Base-by-base conservation (phyloP, 2,113 vertebrate genomes). In the Psittacus erithacus region DNA sequence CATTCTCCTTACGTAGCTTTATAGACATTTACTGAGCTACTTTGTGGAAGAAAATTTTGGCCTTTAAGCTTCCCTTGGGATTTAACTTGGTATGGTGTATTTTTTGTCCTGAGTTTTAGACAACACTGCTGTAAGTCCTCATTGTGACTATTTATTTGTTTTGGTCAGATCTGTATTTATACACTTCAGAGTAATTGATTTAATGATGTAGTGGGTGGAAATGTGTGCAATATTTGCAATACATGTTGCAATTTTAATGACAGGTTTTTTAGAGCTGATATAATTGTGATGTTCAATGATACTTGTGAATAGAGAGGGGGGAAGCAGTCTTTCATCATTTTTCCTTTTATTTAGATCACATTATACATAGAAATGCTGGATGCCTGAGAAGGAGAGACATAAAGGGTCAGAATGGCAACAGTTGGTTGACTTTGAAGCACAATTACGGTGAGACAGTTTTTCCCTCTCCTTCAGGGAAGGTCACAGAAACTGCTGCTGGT, bases 31-130 rank as follows among this genome's bases (percentile, higher is more conserved):
- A 78, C 57, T 38, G 41, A 95, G 76, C 35, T 81, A 75, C 20
- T 86, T 50, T 77, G 6, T 50, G 25, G 52, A 80, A 86, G 64
- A 46, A 88, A 94, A 93, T 27, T 39, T 77, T 83, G 46, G 49
- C 38, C 50, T 80, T 93, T 92, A 90, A 93, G 94, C 69, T 81
- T 86, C 91, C 83, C 92, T 83, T 91, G 86, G 86, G 83, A 96
- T 91, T 81, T 91, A 93, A 86, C 92, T 95, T 94, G 82, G 39
- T 93, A 39, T 50, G 47, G 43, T 41, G 23, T 31, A 65, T 88
- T 94, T 88, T 65, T 85, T 88, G 27, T 88, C 25, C 47, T 31
- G 39, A 59, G 2, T 70, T 83, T 83, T 83, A 77, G 62, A 75
- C 29, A 79, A 57, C 53, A 81, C 17, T 52, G 17, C n/a, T 84